phyloP scores from a whole-genome alignment of 2,888 invertebrate species.

The Liodrosophila aerea region DNA sequence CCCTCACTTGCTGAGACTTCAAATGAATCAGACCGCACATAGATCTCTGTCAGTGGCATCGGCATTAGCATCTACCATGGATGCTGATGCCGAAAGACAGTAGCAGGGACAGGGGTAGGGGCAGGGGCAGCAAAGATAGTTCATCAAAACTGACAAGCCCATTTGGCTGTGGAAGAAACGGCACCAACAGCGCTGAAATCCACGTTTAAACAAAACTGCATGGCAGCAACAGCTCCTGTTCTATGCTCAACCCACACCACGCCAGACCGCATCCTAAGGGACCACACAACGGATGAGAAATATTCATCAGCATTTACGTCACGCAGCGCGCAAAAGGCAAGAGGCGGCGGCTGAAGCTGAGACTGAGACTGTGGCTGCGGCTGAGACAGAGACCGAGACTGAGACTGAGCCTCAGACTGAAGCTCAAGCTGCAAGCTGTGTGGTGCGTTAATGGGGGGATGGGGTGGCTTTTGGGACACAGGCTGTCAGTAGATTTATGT shows the following conservation, averaged over 20 bases:
- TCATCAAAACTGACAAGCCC: conserved; percentile 75
- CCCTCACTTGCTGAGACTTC: conserved; percentile 13
- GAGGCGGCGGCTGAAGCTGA: conserved; percentile 10
- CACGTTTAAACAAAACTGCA: conserved; percentile 61
- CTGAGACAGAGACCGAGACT: conserved; percentile 1
- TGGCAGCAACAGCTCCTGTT: conserved; percentile 13
- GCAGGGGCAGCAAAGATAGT: conserved; percentile 59
- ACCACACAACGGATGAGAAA: conserved; percentile 53
- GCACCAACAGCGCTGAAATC: conserved; percentile 29
- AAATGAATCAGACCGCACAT: conserved; percentile 74
- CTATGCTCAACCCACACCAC: background rate
- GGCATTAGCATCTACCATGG: conserved; percentile 53
- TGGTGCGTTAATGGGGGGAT: background rate
- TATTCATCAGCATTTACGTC: conserved; percentile 76
- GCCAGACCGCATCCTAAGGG: conserved; percentile 7
- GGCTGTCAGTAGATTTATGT: conserved; percentile 71
- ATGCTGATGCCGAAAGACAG: too few relatives aligned
- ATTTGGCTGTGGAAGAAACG: conserved; percentile 43
- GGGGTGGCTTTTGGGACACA: conserved; percentile 21
- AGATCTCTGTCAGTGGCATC: conserved; percentile 71
- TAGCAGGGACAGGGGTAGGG: too few relatives aligned
- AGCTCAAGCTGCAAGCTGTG: conserved; percentile 8
- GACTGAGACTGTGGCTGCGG: conserved; percentile 17
- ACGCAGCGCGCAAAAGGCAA: conserved; percentile 62
- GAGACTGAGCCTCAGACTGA: conserved; percentile 15